phyloP scores from a whole-genome alignment of 1,140 invertebrate species.

The Reticulitermes speratus region DNA sequence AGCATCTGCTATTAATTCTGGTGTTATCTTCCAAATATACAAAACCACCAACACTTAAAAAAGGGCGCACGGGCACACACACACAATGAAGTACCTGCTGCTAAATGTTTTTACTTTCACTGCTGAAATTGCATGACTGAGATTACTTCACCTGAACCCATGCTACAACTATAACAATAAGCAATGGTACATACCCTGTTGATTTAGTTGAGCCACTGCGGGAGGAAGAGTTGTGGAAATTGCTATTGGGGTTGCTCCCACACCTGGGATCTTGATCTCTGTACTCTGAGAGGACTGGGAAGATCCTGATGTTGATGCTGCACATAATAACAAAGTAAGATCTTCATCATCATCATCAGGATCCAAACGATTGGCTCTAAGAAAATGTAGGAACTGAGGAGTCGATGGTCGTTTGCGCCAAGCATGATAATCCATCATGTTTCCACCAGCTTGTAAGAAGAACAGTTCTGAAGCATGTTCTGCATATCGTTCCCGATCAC shows the following conservation, averaged over 20 bases:
- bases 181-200: conserved; percentile 47
- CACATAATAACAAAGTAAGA: conserved; percentile 39
- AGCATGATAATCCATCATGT: conserved; percentile 80
- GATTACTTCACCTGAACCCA: too few species aligned
- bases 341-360: conserved; percentile 61
- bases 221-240: conserved; percentile 60
- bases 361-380: conserved; percentile 73
- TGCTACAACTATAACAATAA: too few species aligned
- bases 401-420: conserved; percentile 78
- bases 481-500: conserved; percentile 61
- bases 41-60: too few species aligned
- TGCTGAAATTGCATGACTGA: too few species aligned
- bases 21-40: too few species aligned
- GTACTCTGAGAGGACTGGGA: conserved; percentile 41
- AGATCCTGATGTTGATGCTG: conserved; percentile 35
- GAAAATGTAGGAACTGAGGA: conserved; percentile 69
- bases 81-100: not conserved
- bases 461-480: conserved; percentile 81
- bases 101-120: too few species aligned
- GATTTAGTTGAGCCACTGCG: conserved; percentile 56
- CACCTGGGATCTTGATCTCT: conserved; percentile 56
- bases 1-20: too few species aligned
- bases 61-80: too few species aligned
- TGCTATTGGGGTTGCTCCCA: conserved; percentile 60
- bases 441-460: conserved; percentile 80